Base-by-base conservation (phyloP, 1,140 invertebrate species). In the Cydia splendana region DNA sequence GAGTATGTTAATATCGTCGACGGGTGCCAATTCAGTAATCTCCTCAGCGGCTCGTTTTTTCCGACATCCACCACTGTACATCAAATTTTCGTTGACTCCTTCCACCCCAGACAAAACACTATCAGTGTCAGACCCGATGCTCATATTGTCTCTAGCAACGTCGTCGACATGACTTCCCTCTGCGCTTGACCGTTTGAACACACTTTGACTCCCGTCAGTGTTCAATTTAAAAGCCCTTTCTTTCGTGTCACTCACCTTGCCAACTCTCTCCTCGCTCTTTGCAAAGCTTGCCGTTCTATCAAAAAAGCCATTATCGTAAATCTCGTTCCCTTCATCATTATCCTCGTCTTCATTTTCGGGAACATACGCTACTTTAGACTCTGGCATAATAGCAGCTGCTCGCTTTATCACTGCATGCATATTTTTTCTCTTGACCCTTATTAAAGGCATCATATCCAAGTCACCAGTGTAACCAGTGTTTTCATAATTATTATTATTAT, bases 381-480 rank as follows among this genome's bases (percentile, higher is more conserved):
- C 85, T 7, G 84, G 81, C 48, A 87, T 51, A 65, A 84, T 34
- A 38, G 67, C 82, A n/a, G 76, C 76, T 30, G 86, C 78, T 71
- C 84, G 82, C 79, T 90, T 90, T 65, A 85, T 82, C 10, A 85
- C 75, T 18, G 76, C 71, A 20, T 79, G 75, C 6, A 87, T 65
- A 80, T 89, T 85, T 65, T 80, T 91, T 79, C 91, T 86, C 81
- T 93, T 93, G 18, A 93, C 91, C 79, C 91, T 86, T 4, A 91
- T 81, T 65, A 91, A 80, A 76, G 89, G 90, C 28, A 78, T 82
- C 84, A 89, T 82, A 62, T 88, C 77, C 7, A 82, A 84, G 24
- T 85, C 85, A 20, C 80, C 78, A 74, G 84, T 82, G 34, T 81
- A 77, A 76, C 79, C 84, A 9, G 78, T 76, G 74, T 89, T 82